Percentiles rank a stretch among this genome's conserved stretches.
Conservation (phyloP, 2,888 invertebrate species). For the Lepidonotus clava region DNA sequence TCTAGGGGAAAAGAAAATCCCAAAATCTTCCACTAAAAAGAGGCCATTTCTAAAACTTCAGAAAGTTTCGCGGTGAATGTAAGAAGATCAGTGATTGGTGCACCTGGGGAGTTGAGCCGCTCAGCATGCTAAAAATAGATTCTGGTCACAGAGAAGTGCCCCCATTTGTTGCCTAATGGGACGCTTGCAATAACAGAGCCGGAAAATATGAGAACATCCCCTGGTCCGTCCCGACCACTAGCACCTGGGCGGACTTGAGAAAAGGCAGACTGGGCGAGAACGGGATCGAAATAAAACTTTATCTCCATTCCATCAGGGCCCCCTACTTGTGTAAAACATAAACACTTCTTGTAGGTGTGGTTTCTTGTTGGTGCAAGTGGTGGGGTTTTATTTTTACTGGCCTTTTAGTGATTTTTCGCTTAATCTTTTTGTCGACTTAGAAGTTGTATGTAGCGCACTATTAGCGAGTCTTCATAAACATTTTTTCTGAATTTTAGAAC, state of each 20-base stretch:
- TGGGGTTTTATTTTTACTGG: too few species aligned
- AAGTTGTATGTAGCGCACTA: too few species aligned
- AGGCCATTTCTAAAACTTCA: not conserved
- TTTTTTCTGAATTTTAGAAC: too few species aligned
- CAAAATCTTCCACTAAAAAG: not conserved
- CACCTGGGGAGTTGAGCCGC: not conserved
- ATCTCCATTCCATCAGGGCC: too few species aligned
- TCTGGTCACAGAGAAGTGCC: not conserved
- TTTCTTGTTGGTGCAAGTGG: too few species aligned
- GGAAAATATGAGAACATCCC: not conserved
- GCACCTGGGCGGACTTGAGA: not conserved
- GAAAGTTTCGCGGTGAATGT: not conserved
- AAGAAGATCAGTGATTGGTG: not conserved
- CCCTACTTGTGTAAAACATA: too few species aligned
- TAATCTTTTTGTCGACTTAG: too few species aligned
- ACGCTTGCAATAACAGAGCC: not conserved
- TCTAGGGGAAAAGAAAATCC: not conserved
- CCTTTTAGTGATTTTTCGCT: too few species aligned
- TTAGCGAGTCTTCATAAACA: too few species aligned
- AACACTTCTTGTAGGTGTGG: too few species aligned
- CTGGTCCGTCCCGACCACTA: constrained; percentile 10
- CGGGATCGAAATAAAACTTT: constrained; percentile 13
- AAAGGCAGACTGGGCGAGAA: not conserved
- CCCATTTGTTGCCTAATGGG: constrained; percentile 36
- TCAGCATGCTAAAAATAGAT: not conserved